Conservation (phyloP, 1,140 invertebrate genomes). For the Drosophila fuyamai region DNA sequence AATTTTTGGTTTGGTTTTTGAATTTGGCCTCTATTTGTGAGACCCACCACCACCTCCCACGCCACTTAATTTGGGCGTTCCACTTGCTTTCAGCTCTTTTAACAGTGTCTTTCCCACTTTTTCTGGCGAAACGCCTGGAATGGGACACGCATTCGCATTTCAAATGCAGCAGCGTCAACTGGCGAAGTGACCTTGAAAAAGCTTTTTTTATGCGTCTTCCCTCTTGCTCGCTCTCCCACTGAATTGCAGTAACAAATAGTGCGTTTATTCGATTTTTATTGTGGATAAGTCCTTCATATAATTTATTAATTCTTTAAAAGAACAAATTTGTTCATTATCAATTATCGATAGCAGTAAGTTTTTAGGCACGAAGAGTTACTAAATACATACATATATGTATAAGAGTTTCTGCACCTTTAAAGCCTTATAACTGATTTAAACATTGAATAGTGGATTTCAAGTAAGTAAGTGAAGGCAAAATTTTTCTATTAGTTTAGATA, state of each 20-base stretch:
- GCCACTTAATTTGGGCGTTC: background rate
- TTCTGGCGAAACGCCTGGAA: constrained; percentile 22
- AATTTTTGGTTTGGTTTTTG: too few species aligned
- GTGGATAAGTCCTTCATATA: background rate
- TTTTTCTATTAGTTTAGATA: too few species aligned
- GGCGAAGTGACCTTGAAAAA: constrained; percentile 66
- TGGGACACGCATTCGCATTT: constrained; percentile 55
- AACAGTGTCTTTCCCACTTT: background rate
- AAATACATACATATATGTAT: too few species aligned
- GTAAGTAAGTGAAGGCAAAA: too few species aligned
- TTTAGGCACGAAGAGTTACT: too few species aligned
- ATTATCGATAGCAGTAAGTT: too few species aligned
- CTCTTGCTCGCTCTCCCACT: constrained; percentile 19
- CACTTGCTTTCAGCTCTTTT: too few species aligned
- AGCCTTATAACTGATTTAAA: too few species aligned
- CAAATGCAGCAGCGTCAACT: constrained; percentile 58
- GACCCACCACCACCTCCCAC: constrained; percentile 15
- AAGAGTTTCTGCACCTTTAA: too few species aligned
- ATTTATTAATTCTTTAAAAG: too few species aligned
- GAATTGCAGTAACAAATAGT: constrained; percentile 13
- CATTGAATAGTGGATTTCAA: too few species aligned
- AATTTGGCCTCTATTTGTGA: background rate
- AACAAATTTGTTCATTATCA: too few species aligned
- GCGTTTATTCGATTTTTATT: constrained; percentile 16
- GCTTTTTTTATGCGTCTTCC: constrained; percentile 22